A percentile compares a stretch with the other conserved stretches of the same genome.
Conservation (phyloP, 1,140 invertebrate species). For the Glomeris maerens region DNA sequence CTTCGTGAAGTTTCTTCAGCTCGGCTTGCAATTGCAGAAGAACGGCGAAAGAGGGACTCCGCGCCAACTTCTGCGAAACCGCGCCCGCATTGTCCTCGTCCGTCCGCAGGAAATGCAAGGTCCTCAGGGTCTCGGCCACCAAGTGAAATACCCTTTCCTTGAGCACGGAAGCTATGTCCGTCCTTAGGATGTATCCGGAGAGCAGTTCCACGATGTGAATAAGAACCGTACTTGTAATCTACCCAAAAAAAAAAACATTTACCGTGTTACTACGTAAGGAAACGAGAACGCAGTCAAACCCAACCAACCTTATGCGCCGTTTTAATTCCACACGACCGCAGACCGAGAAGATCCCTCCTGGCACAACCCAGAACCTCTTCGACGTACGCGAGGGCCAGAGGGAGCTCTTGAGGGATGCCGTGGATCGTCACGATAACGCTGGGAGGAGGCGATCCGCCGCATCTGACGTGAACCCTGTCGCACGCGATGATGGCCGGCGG, state of each 20-base stretch:
- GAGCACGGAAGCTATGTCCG: conserved; percentile 27
- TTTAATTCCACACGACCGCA: no score
- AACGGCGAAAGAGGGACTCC: conserved; percentile 23
- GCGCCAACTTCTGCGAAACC: neutral
- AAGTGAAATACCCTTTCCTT: conserved; percentile 30
- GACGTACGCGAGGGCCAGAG: conserved; percentile 29
- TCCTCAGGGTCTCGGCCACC: conserved; percentile 27
- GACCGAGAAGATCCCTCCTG: no score
- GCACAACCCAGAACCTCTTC: conserved; percentile 18
- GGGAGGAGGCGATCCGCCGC: conserved; percentile 28
- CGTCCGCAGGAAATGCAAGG: no score
- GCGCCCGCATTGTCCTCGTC: conserved; percentile 21
- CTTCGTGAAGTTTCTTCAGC: conserved; percentile 28
- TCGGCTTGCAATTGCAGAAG: conserved; percentile 26
- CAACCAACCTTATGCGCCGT: no score
- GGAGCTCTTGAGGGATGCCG: conserved; percentile 28
- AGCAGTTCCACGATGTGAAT: conserved; percentile 26
- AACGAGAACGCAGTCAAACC: no score
- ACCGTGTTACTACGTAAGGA: no score
- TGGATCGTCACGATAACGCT: conserved; percentile 27
- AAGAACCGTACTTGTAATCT: no score
- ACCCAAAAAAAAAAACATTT: no score
- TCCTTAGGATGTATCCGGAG: conserved; percentile 21
- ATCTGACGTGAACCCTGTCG: conserved; percentile 24
- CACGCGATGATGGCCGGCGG: conserved; percentile 27